phyloP scores from a whole-genome alignment of 1,140 invertebrate genomes.

The Drosophila pseudoobscura region DNA sequence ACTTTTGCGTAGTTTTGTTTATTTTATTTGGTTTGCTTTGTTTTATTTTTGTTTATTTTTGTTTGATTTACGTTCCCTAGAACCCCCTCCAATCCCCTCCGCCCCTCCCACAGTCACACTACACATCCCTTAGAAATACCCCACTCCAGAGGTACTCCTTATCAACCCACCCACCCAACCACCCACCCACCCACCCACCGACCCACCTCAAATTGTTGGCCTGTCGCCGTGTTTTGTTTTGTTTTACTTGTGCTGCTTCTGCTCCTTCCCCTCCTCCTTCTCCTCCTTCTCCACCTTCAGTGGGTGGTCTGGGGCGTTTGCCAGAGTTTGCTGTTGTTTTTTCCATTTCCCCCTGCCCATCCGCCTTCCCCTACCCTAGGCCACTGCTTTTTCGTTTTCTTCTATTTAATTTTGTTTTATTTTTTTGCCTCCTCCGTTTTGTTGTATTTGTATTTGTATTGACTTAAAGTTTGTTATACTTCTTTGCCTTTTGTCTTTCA shows the following conservation, averaged over 20 bases:
- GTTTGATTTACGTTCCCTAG: constrained; percentile 71
- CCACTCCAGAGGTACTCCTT: background rate
- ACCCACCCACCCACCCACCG: background rate
- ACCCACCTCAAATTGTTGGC: constrained; percentile 49
- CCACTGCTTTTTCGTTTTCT: constrained; percentile 21
- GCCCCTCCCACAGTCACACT: background rate
- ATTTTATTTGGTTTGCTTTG: constrained; percentile 78
- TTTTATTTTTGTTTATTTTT: constrained; percentile 74
- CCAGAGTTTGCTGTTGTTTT: constrained; percentile 52
- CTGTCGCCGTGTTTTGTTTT: constrained; percentile 66
- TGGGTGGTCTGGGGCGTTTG: constrained; percentile 28
- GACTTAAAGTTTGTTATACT: constrained; percentile 78
- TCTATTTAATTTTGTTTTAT: constrained; percentile 63
- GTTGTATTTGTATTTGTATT: constrained; percentile 58
- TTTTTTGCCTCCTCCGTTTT: constrained; percentile 22
- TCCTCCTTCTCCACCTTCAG: constrained; percentile 8
- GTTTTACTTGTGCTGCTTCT: constrained; percentile 66
- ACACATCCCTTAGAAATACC: too few species aligned
- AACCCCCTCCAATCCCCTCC: constrained; percentile 1
- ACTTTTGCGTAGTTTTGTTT: constrained; percentile 75
- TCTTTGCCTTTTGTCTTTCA: constrained; percentile 66
- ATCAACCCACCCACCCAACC: background rate
- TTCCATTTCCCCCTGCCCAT: background rate
- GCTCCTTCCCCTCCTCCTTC: constrained; percentile 11
- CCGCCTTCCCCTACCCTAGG: constrained; percentile 3